Evolutionary conservation across 1,140 invertebrate genomes (phyloP).

Genomic region (Notospermus geniculatus): DNA sequence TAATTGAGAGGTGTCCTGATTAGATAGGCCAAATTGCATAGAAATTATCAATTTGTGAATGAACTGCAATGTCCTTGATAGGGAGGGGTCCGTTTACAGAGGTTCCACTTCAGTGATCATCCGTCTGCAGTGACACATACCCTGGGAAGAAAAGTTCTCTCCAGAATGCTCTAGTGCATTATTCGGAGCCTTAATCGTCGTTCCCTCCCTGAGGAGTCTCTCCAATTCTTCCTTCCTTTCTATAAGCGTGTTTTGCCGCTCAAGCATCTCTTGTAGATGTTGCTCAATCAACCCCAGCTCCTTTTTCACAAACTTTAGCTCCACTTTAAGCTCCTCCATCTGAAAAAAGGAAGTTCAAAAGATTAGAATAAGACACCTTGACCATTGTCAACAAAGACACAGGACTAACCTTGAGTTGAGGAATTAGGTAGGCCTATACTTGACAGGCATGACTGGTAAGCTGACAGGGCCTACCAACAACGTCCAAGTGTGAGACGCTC

Average conservation of each 20-base stretch:
- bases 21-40: neutral
- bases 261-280: slow-evolving; percentile 56
- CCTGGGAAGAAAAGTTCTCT: slow-evolving; percentile 24
- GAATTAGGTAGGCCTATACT: too few relatives aligned
- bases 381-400: too few relatives aligned
- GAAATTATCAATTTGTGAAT: slow-evolving; percentile 50
- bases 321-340: slow-evolving; percentile 32
- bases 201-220: slow-evolving; percentile 39
- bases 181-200: slow-evolving; percentile 55
- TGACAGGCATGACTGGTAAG: too few relatives aligned
- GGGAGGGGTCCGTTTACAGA: neutral
- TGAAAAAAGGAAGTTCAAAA: too few relatives aligned
- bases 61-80: slow-evolving; percentile 49
- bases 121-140: slow-evolving; percentile 33
- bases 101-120: neutral
- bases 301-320: slow-evolving; percentile 59
- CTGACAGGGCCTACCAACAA: too few relatives aligned
- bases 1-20: too few relatives aligned
- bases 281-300: slow-evolving; percentile 61
- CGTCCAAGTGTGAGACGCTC: too few relatives aligned
- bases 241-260: slow-evolving; percentile 57
- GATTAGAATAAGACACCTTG: too few relatives aligned
- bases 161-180: slow-evolving; percentile 57
- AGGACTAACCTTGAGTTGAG: too few relatives aligned
- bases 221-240: slow-evolving; percentile 50